These are phyloP conservation scores for Pseudococcus longispinus DNA, from an alignment of 2,888 invertebrate species.

Conservation along the genomic window DNA sequence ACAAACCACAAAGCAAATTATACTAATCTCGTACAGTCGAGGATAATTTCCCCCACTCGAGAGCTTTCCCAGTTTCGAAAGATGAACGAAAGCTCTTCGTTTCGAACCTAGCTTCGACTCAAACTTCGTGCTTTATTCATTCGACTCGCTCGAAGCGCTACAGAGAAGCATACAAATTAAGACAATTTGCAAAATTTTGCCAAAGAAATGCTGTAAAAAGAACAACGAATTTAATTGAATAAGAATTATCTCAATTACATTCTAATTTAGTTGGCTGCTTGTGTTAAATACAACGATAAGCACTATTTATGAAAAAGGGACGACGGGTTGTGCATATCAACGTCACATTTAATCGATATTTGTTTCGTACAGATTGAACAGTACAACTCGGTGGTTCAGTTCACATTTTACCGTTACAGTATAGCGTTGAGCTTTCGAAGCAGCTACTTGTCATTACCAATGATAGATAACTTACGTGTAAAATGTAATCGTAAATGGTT, in stretches of 20 bases:
- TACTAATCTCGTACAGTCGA: neutral
- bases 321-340: neutral
- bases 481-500: neutral
- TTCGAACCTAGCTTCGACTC: neutral
- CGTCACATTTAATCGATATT: constrained; percentile 34
- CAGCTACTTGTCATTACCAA: constrained; percentile 19
- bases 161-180: neutral
- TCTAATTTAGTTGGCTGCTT: neutral
- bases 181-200: neutral
- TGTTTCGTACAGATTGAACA: constrained; percentile 23
- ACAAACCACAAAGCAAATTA: neutral
- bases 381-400: constrained; percentile 12
- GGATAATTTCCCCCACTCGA: neutral
- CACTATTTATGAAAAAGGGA: neutral
- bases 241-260: neutral
- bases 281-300: neutral
- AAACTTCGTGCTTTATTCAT: neutral
- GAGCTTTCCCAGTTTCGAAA: neutral
- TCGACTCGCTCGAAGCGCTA: neutral
- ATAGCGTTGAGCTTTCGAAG: neutral
- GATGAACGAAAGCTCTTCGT: neutral
- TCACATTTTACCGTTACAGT: neutral
- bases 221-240: neutral
- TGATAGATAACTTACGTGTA: constrained; percentile 28
- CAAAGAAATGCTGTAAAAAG: neutral